phyloP scores from a whole-genome alignment of 2,888 invertebrate genomes.

The Gari tellinella region DNA sequence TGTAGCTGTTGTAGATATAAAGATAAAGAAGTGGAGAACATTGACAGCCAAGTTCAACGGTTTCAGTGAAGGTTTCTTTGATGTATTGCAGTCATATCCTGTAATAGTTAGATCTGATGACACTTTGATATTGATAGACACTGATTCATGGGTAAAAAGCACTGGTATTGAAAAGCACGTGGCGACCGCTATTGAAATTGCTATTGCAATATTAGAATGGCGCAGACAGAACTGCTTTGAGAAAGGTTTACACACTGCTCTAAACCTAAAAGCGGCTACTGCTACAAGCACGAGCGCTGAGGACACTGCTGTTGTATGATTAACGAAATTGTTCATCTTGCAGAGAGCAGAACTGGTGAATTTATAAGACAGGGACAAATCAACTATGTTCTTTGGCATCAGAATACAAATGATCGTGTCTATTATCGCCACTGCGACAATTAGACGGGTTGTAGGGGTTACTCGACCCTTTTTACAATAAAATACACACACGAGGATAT shows the following conservation, averaged over 20 bases:
- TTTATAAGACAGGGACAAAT: conserved; percentile 8
- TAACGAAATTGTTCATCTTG: conserved; percentile 3
- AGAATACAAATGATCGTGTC: conserved; percentile 8
- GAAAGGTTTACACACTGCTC: conserved; percentile 2
- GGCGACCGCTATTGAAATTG: background rate
- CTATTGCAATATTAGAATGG: conserved; percentile 3
- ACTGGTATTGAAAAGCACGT: conserved; percentile 4
- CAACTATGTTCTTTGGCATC: conserved; percentile 9
- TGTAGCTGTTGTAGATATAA: background rate
- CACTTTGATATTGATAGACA: conserved; percentile 3
- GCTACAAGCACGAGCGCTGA: conserved; percentile 2
- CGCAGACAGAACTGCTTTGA: conserved; percentile 2
- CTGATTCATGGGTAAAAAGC: conserved; percentile 1
- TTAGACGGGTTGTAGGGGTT: conserved; percentile 11
- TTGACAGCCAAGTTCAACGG: conserved; percentile 4
- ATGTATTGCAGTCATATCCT: conserved; percentile 13
- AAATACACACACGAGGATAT: conserved; percentile 2
- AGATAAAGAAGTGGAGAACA: conserved; percentile 2
- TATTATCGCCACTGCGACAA: conserved; percentile 9
- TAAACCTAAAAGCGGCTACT: conserved; percentile 12
- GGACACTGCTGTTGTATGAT: conserved; percentile 4
- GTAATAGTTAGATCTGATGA: background rate
- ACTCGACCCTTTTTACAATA: conserved; percentile 1
- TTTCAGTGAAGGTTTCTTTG: background rate
- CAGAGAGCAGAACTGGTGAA: conserved; percentile 13